A percentile compares a stretch with the other conserved stretches of the same genome.
Conservation (phyloP, 2,888 invertebrate species). For the Cheilosia vernalis region DNA sequence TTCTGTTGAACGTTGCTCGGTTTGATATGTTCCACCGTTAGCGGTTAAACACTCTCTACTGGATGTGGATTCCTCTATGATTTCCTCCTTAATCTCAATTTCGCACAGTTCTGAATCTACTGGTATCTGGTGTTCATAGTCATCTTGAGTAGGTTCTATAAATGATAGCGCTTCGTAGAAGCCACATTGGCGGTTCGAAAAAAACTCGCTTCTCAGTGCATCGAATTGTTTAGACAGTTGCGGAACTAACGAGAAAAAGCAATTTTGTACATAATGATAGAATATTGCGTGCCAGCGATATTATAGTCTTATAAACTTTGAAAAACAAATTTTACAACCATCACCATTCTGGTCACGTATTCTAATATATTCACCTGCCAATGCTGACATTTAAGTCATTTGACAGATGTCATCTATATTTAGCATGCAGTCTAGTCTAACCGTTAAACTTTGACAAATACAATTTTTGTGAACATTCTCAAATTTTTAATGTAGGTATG, state of each 20-base stretch:
- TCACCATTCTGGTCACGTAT: too few species aligned
- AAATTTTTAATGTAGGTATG: too few species aligned
- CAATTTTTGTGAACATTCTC: too few species aligned
- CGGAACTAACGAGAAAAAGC: neutral
- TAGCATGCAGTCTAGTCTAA: too few species aligned
- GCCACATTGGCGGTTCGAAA: neutral
- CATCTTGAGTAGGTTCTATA: neutral
- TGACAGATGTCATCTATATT: too few species aligned
- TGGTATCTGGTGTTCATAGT: neutral
- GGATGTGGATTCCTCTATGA: neutral
- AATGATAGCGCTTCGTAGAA: constrained; percentile 12
- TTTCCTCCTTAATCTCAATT: neutral
- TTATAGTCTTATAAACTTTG: too few species aligned
- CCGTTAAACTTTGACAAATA: too few species aligned
- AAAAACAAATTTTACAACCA: too few species aligned
- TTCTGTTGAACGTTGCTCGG: neutral
- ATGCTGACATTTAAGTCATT: too few species aligned
- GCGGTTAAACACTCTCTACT: neutral
- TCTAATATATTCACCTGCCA: too few species aligned
- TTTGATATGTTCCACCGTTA: too few species aligned
- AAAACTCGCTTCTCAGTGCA: neutral
- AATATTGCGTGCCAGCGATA: too few species aligned
- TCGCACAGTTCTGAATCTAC: neutral
- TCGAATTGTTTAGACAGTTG: constrained; percentile 13
- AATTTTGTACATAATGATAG: neutral